phyloP scores from a whole-genome alignment of 2,888 invertebrate genomes.

The Leptopilina syphax region DNA sequence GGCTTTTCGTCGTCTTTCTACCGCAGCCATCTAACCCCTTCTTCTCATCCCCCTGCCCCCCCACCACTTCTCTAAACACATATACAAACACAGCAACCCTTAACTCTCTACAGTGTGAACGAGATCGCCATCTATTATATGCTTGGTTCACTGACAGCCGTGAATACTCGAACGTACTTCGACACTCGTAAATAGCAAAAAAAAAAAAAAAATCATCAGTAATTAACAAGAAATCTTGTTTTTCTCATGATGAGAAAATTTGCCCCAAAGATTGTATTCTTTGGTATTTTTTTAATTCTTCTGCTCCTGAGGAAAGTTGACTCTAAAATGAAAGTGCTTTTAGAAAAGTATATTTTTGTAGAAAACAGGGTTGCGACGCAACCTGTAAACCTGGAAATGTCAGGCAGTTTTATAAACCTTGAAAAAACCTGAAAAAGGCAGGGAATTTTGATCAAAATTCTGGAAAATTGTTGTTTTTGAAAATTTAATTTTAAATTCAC shows the following conservation, averaged over 20 bases:
- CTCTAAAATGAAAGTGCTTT: too few species aligned
- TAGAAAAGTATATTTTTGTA: too few species aligned
- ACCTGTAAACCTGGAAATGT: too few species aligned
- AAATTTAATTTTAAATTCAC: too few species aligned
- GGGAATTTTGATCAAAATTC: too few species aligned
- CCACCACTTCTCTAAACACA: constrained; percentile 31
- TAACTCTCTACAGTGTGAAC: constrained; percentile 46
- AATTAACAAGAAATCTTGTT: neutral
- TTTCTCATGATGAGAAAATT: neutral
- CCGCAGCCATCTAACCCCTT: constrained; percentile 47
- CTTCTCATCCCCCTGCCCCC: constrained; percentile 7
- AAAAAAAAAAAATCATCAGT: neutral
- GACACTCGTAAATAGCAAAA: constrained; percentile 44
- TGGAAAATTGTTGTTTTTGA: too few species aligned
- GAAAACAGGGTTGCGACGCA: too few species aligned
- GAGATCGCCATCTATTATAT: constrained; percentile 57
- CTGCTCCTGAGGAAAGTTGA: too few species aligned
- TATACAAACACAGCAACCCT: constrained; percentile 37
- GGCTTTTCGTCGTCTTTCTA: constrained; percentile 54
- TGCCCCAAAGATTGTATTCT: too few species aligned
- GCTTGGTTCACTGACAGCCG: constrained; percentile 52
- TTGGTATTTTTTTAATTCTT: too few species aligned
- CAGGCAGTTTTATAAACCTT: too few species aligned
- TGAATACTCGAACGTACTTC: constrained; percentile 48
- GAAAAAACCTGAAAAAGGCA: too few species aligned